These are phyloP conservation scores for Cephus pygmeus DNA, from an alignment of 2,888 invertebrate species.

Conservation along the genomic window DNA sequence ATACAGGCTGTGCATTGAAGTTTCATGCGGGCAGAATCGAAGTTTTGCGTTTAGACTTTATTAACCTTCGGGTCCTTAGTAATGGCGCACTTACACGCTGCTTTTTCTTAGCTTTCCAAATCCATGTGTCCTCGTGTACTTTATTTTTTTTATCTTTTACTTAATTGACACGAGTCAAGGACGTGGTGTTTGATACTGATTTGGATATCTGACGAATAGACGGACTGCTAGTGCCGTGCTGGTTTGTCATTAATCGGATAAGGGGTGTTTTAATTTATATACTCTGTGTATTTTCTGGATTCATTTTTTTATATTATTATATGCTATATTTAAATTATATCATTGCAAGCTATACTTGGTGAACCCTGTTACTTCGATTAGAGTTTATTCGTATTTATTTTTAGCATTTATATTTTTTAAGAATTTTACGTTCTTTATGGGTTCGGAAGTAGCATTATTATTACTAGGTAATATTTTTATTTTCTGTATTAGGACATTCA, in stretches of 20 bases:
- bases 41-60: not conserved
- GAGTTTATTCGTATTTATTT: not conserved
- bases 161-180: not conserved
- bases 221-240: not conserved
- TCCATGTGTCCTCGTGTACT: not conserved
- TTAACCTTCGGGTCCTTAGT: not conserved
- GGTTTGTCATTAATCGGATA: not conserved
- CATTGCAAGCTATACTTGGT: not conserved
- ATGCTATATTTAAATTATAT: not conserved
- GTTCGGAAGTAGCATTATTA: not conserved
- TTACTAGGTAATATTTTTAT: not conserved
- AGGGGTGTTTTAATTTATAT: not conserved
- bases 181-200: not conserved
- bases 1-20: not conserved
- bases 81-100: not conserved
- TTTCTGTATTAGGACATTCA: constrained; percentile 2
- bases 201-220: not conserved
- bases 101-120: not conserved
- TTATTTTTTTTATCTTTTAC: not conserved
- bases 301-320: not conserved
- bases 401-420: not conserved
- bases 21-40: not conserved
- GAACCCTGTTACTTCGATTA: not conserved
- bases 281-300: not conserved
- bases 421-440: not conserved